Evolutionary conservation across 2,888 invertebrate genomes (phyloP).

Genomic region (Apamea anceps): DNA sequence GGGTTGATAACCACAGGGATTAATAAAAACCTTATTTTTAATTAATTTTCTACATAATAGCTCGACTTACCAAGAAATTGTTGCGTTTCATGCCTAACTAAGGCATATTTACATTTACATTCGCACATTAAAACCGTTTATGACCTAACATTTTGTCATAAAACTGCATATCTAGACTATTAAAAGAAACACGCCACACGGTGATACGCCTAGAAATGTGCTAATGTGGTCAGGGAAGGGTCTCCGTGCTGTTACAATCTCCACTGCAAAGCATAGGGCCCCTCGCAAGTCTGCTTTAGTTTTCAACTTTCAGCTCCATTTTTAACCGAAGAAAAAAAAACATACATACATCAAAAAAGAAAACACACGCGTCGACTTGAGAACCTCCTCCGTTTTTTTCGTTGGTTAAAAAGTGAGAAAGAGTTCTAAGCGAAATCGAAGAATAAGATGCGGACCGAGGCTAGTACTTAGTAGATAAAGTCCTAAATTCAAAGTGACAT

Average conservation of each 20-base stretch:
- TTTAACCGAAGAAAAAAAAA: background rate
- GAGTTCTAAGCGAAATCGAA: too few species aligned
- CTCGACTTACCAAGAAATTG: conserved; percentile 6
- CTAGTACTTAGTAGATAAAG: background rate
- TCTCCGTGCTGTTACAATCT: background rate
- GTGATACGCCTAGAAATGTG: conserved; percentile 50
- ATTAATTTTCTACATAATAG: background rate
- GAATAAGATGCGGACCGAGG: too few species aligned
- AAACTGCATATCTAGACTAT: conserved; percentile 74
- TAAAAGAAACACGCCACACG: conserved; percentile 71
- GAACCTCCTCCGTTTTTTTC: too few species aligned
- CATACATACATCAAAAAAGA: too few species aligned
- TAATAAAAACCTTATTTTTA: background rate
- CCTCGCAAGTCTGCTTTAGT: background rate
- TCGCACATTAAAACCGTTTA: conserved; percentile 68
- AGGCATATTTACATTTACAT: conserved; percentile 45
- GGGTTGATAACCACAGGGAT: background rate
- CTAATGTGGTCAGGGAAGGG: background rate
- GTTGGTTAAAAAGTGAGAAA: too few species aligned
- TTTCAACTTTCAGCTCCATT: background rate
- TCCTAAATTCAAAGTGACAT: background rate
- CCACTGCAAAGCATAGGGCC: background rate
- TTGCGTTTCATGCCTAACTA: conserved; percentile 17
- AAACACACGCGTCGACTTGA: too few species aligned
- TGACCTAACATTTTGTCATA: conserved; percentile 70